A percentile compares a stretch with the other conserved stretches of the same genome.
These are phyloP conservation scores for Ypsolopha sequella DNA, from an alignment of 2,888 invertebrate genomes.

Conservation along the genomic window DNA sequence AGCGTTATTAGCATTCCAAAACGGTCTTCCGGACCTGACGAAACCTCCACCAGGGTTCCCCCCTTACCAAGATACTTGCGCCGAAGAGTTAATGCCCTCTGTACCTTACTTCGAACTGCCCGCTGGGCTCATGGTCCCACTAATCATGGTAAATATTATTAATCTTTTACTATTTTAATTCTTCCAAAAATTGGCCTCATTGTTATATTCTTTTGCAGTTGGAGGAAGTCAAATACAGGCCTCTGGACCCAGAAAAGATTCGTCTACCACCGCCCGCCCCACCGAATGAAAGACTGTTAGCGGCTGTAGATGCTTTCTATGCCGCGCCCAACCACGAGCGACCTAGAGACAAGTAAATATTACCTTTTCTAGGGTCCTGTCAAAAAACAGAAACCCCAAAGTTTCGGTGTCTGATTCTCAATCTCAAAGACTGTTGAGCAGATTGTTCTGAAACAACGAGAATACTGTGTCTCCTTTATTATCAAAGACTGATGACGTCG, in stretches of 20 bases:
- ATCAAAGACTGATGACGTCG: too few relatives aligned
- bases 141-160: slow-evolving; percentile 79
- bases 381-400: not conserved
- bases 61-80: slow-evolving; percentile 54
- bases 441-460: too few relatives aligned
- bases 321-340: slow-evolving; percentile 94
- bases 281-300: slow-evolving; percentile 91
- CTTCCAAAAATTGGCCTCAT: not conserved
- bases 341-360: slow-evolving; percentile 87
- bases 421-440: too few relatives aligned
- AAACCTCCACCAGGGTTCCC: slow-evolving; percentile 89
- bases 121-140: slow-evolving; percentile 97
- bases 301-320: slow-evolving; percentile 97
- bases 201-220: slow-evolving; percentile 54
- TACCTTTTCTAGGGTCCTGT: not conserved
- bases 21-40: slow-evolving; percentile 84
- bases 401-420: too few relatives aligned
- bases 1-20: slow-evolving; percentile 56
- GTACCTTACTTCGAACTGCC: slow-evolving; percentile 97
- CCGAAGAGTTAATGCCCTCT: slow-evolving; percentile 86
- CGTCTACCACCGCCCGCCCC: slow-evolving; percentile 95
- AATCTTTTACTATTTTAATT: slow-evolving; percentile 9
- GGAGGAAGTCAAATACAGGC: slow-evolving; percentile 91
- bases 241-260: slow-evolving; percentile 91
- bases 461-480: too few relatives aligned